phyloP scores from a whole-genome alignment of 2,797 vertebrate genomes.

The Cuniculus paca region DNA sequence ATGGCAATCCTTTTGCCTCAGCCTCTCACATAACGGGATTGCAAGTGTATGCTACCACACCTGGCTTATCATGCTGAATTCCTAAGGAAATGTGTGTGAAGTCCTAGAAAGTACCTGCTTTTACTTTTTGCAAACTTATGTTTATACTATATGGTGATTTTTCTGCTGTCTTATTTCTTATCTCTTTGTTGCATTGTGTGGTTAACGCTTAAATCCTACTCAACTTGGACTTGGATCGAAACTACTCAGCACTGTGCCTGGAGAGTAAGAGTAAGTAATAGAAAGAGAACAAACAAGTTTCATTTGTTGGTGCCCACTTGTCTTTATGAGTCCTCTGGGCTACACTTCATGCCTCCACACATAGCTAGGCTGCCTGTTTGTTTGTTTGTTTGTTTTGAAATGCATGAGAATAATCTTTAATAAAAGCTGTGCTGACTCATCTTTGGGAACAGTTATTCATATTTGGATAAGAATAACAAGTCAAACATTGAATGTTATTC shows the following conservation, averaged over 20 bases:
- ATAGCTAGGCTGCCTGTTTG: constrained; percentile 16
- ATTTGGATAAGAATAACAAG: constrained; percentile 41
- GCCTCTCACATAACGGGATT: background rate
- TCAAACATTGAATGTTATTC: constrained; percentile 63
- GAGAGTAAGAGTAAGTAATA: constrained; percentile 74
- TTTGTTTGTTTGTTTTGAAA: constrained; percentile 24
- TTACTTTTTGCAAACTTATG: constrained; percentile 8
- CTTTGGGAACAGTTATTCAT: constrained; percentile 25
- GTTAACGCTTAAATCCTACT: constrained; percentile 61
- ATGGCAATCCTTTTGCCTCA: background rate
- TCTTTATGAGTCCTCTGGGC: constrained; percentile 74
- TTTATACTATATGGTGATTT: background rate
- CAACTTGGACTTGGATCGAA: constrained; percentile 54
- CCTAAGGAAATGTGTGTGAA: background rate
- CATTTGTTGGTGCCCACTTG: constrained; percentile 69
- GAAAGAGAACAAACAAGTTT: constrained; percentile 65
- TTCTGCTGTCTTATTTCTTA: background rate
- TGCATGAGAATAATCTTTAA: constrained; percentile 66
- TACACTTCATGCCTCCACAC: constrained; percentile 31
- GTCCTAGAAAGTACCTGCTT: background rate
- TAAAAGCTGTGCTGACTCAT: constrained; percentile 48
- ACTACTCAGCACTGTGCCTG: constrained; percentile 14
- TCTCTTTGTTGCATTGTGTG: constrained; percentile 38
- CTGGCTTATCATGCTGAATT: background rate
- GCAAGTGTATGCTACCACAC: background rate